phyloP scores from a whole-genome alignment of 2,888 invertebrate species.

The Phragmatobia fuliginosa region DNA sequence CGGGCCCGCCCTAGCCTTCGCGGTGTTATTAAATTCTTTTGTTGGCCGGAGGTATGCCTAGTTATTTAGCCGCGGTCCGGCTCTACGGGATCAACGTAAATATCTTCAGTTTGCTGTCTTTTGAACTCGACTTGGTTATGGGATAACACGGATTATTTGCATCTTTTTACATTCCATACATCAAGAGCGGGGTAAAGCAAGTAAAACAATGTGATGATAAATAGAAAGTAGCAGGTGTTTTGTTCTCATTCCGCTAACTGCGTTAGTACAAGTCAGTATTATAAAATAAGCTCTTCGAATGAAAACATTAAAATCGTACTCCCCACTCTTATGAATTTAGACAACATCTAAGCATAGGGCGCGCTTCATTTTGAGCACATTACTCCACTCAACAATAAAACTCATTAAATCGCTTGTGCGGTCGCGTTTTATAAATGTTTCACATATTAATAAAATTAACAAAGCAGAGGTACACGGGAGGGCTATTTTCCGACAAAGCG shows the following conservation, averaged over 20 bases:
- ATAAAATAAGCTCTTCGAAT: conserved; percentile 75
- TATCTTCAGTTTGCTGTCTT: conserved; percentile 68
- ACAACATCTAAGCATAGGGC: conserved; percentile 69
- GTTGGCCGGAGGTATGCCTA: conserved; percentile 75
- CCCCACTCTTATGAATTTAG: conserved; percentile 63
- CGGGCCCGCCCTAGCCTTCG: conserved; percentile 65
- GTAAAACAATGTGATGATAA: conserved; percentile 60
- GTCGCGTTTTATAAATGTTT: conserved; percentile 85
- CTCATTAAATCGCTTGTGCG: conserved; percentile 83
- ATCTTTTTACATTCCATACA: conserved; percentile 54
- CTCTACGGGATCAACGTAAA: conserved; percentile 76
- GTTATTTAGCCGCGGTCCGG: conserved; percentile 75
- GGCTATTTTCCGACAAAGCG: conserved; percentile 84
- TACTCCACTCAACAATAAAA: conserved; percentile 83
- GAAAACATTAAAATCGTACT: conserved; percentile 70
- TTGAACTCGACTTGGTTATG: conserved; percentile 68
- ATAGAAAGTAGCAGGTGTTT: conserved; percentile 70
- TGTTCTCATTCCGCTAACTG: conserved; percentile 16
- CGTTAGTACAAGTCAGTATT: conserved; percentile 43
- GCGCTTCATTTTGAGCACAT: conserved; percentile 77
- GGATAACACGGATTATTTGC: conserved; percentile 71
- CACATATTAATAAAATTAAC: conserved; percentile 87
- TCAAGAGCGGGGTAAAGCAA: conserved; percentile 41
- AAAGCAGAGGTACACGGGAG: conserved; percentile 78
- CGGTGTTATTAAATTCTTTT: conserved; percentile 85